A percentile compares a stretch with the other conserved stretches of the same genome.
Conservation (phyloP, 2,888 invertebrate species). For the Lasioglossum figueresi region DNA sequence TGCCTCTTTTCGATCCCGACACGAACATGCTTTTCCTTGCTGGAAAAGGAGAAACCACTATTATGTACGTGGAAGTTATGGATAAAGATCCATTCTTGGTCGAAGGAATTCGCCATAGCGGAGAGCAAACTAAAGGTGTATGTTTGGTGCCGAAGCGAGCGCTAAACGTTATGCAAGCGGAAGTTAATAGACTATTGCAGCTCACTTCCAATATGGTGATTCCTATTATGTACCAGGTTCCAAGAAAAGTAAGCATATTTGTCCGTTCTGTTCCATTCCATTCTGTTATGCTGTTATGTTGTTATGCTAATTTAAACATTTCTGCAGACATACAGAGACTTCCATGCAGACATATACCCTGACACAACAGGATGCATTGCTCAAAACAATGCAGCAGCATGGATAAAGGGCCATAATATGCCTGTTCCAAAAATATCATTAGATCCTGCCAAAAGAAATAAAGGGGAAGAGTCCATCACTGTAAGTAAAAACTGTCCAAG, state of each 20-base stretch:
- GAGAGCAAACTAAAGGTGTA: conserved; percentile 98
- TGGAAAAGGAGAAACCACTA: conserved; percentile 97
- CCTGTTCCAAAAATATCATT: conserved; percentile 93
- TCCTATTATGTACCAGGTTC: conserved; percentile 97
- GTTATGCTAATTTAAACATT: neutral
- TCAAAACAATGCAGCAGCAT: conserved; percentile 91
- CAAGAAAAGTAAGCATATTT: conserved; percentile 89
- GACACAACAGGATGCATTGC: conserved; percentile 93
- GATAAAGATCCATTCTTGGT: conserved; percentile 95
- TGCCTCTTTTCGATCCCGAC: conserved; percentile 96
- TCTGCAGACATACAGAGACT: conserved; percentile 93
- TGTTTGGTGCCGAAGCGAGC: conserved; percentile 96
- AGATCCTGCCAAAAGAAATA: conserved; percentile 90
- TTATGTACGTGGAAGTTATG: conserved; percentile 95
- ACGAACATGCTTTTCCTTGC: conserved; percentile 98
- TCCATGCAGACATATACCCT: conserved; percentile 97
- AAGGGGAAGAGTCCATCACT: conserved; percentile 86
- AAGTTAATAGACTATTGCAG: conserved; percentile 96
- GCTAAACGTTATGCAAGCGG: conserved; percentile 97
- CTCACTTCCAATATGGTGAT: conserved; percentile 94
- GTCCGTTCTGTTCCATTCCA: neutral
- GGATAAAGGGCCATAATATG: conserved; percentile 91
- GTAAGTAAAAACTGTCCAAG: conserved; percentile 83
- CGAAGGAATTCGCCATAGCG: conserved; percentile 93
- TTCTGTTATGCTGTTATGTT: neutral